phyloP scores from a whole-genome alignment of 2,888 invertebrate genomes.

The Hermaeophaga mercurialis region DNA sequence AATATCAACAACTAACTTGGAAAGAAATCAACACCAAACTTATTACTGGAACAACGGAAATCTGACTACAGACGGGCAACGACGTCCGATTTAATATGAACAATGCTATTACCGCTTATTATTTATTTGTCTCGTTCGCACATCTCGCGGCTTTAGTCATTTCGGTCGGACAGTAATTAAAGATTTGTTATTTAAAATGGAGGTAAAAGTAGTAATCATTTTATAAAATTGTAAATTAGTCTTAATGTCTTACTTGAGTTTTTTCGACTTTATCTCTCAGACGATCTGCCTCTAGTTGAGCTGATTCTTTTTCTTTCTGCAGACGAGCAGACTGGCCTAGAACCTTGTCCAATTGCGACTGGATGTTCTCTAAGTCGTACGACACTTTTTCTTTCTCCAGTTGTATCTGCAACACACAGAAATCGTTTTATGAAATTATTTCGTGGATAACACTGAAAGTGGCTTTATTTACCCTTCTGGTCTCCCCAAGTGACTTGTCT shows the following conservation, averaged over 20 bases:
- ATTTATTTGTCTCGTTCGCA: no score
- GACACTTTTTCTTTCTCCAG: conserved; percentile 89
- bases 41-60: no score
- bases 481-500: conserved; percentile 82
- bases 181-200: no score
- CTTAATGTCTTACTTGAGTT: conserved; percentile 69
- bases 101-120: no score
- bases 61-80: no score
- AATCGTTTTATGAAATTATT: no score
- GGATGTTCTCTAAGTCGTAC: conserved; percentile 89
- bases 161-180: no score
- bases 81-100: no score
- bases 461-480: conserved; percentile 69
- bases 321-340: conserved; percentile 84
- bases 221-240: neutral
- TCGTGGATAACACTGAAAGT: no score
- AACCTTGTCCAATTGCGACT: conserved; percentile 89
- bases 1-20: no score
- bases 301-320: conserved; percentile 88
- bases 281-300: conserved; percentile 83
- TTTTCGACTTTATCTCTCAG: conserved; percentile 89
- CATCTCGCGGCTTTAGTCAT: no score
- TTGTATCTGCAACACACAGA: conserved; percentile 66
- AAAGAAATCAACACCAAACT: no score
- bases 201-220: neutral